A percentile compares a stretch with the other conserved stretches of the same genome.
These are phyloP conservation scores for Epinephelus cyanopodus DNA, from an alignment of 2,113 vertebrate species.

Conservation along the genomic window DNA sequence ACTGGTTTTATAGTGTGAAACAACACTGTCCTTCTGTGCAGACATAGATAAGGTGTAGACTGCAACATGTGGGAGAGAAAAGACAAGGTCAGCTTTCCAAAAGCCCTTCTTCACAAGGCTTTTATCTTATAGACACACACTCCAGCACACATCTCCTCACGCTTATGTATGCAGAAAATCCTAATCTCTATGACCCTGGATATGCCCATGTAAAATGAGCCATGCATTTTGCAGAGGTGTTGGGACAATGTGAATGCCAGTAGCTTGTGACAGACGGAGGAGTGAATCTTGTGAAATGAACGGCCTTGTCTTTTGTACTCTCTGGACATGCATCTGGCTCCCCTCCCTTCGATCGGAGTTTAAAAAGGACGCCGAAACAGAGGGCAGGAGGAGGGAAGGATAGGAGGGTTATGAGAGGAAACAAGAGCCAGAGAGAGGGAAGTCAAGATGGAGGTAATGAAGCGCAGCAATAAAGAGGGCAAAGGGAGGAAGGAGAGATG, in stretches of 20 bases:
- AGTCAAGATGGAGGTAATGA: conserved; percentile 53
- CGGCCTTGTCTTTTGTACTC: conserved; percentile 41
- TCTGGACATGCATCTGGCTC: conserved; percentile 9
- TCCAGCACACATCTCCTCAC: not conserved
- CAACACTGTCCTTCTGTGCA: not conserved
- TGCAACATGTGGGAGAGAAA: not conserved
- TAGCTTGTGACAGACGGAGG: conserved; percentile 12
- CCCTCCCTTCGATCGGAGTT: conserved; percentile 16
- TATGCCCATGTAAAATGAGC: conserved; percentile 21
- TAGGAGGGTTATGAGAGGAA: conserved; percentile 6
- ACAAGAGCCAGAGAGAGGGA: conserved; percentile 26
- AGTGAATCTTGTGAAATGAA: conserved; percentile 54
- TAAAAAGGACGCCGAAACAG: conserved; percentile 14
- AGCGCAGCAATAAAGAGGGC: conserved; percentile 44
- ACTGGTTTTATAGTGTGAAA: conserved; percentile 5
- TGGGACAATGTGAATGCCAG: conserved; percentile 15
- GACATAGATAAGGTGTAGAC: not conserved
- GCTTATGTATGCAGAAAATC: conserved; percentile 1
- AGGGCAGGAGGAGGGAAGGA: conserved; percentile 1
- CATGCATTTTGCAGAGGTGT: not conserved
- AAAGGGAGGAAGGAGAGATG: conserved; percentile 13
- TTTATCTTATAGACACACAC: not conserved
- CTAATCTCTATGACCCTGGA: not conserved
- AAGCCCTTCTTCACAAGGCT: not conserved
- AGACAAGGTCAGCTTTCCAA: not conserved